Conservation (phyloP, 2,888 invertebrate genomes). For the Eupithecia centaureata region DNA sequence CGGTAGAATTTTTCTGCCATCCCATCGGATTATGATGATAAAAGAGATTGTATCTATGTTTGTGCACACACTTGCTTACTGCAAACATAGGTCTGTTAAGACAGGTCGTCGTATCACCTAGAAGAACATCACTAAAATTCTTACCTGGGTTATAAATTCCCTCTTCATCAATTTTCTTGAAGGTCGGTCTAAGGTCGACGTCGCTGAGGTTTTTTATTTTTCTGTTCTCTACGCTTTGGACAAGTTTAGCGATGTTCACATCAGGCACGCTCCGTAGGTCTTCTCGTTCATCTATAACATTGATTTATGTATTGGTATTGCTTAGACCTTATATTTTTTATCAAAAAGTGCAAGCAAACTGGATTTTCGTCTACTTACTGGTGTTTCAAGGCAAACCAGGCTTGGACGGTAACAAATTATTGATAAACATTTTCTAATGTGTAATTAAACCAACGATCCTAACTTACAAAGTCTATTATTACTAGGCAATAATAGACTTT, state of each 20-base stretch:
- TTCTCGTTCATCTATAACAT: slow-evolving; percentile 73
- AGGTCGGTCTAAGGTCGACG: slow-evolving; percentile 71
- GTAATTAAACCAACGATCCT: background rate
- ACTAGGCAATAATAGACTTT: background rate
- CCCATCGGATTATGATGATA: too few relatives aligned
- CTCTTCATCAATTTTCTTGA: slow-evolving; percentile 77
- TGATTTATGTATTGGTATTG: slow-evolving; percentile 4
- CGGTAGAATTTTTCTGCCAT: too few relatives aligned
- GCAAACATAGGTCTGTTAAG: too few relatives aligned
- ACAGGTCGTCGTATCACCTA: too few relatives aligned
- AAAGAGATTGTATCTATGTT: too few relatives aligned
- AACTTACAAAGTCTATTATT: background rate
- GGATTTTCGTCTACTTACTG: background rate
- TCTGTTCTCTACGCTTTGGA: slow-evolving; percentile 67
- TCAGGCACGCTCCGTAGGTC: slow-evolving; percentile 76
- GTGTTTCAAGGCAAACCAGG: too few relatives aligned
- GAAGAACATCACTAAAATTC: too few relatives aligned
- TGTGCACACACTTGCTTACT: too few relatives aligned
- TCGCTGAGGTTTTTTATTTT: slow-evolving; percentile 71
- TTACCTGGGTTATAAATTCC: slow-evolving; percentile 77
- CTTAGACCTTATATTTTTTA: background rate
- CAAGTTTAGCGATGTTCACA: slow-evolving; percentile 77
- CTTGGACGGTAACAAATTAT: background rate
- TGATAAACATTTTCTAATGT: background rate
- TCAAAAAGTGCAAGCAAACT: background rate